A percentile compares a stretch with the other conserved stretches of the same genome.
Conservation (phyloP, 2,797 vertebrate species). For the Hemitrygon akajei region DNA sequence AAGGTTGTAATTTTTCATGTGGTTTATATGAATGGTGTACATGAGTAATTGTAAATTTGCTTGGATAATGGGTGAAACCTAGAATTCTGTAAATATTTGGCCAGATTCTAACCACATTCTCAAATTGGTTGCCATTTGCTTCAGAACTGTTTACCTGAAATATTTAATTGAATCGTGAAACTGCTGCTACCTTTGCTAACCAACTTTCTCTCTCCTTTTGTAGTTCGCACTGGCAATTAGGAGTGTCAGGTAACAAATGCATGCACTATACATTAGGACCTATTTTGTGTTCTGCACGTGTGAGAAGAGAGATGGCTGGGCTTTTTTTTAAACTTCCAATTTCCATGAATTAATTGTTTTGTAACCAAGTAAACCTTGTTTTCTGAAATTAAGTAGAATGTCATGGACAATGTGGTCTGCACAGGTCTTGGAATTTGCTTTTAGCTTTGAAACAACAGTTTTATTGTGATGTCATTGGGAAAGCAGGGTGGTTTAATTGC, state of each 20-base stretch:
- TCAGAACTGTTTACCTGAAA: background rate
- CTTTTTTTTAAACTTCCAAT: background rate
- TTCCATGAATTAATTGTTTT: background rate
- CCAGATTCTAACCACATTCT: background rate
- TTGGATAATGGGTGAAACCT: background rate
- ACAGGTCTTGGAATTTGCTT: background rate
- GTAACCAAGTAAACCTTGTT: background rate
- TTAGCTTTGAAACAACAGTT: background rate
- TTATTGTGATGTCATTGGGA: background rate
- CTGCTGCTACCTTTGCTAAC: constrained; percentile 27
- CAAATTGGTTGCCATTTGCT: background rate
- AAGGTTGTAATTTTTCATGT: background rate
- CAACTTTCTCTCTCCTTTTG: constrained; percentile 28
- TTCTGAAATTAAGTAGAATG: too few species aligned
- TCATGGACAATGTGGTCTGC: background rate
- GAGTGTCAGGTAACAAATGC: constrained; percentile 35
- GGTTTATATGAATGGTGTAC: background rate
- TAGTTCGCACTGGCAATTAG: constrained; percentile 33
- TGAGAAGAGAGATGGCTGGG: background rate
- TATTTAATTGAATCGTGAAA: background rate
- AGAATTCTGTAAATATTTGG: background rate
- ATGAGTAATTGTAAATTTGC: background rate
- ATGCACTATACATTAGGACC: constrained; percentile 30
- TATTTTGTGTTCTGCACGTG: background rate
- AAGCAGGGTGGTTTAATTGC: background rate